Evolutionary conservation across 2,888 invertebrate species (phyloP), one percentile per base, ranked within the genome.

Genomic region (Caenorhabditis sp.): DNA sequence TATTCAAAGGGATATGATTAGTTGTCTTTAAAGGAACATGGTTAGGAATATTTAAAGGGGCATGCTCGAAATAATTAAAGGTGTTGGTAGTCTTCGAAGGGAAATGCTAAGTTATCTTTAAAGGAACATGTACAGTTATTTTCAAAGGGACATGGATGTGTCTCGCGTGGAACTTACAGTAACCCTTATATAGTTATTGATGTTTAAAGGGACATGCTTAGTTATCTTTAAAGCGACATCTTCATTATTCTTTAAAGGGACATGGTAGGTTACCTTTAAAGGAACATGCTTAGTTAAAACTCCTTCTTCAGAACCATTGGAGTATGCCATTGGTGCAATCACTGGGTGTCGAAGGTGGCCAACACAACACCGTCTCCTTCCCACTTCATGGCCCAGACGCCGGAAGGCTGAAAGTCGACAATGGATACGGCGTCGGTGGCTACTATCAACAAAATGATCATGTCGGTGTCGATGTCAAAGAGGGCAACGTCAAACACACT

Each of bases 301-400:
- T n/a, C n/a, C 23, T 20, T 27, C 23, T 67, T 54, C 59, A 75
- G 69, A 70, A 70, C 36, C 70, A 83, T 54, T 85, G 83, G 85
- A 72, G 62, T 52, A 75, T 83, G 12, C 83, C 84, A 0, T 62
- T 84, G 1, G 85, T 85, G 20, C 84, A 85, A 67, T 81, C 81
- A 1, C 67, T 85, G 1, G 85, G 85, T 8, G 76, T 85, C 25
- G 85, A 85, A 64, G 85, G 83, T 25, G 83, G 80, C 36, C 80
- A 80, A 57, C 80, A 80, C 69, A 80, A 80, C 59, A 72, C 72
- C 8, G 80, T 80, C 23, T 76, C 76, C 14, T 76, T 80, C 54
- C 80, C 80, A 1, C 64, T 80, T 0, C 66, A 64, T 43, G 77
- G 77, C 50, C 64, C 49, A 61, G 70, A 78, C 54, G 74, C 76